Evolutionary conservation across 2,888 invertebrate genomes (phyloP), one percentile per base, ranked within the genome.

Genomic region (Drosophila buzzatii): DNA sequence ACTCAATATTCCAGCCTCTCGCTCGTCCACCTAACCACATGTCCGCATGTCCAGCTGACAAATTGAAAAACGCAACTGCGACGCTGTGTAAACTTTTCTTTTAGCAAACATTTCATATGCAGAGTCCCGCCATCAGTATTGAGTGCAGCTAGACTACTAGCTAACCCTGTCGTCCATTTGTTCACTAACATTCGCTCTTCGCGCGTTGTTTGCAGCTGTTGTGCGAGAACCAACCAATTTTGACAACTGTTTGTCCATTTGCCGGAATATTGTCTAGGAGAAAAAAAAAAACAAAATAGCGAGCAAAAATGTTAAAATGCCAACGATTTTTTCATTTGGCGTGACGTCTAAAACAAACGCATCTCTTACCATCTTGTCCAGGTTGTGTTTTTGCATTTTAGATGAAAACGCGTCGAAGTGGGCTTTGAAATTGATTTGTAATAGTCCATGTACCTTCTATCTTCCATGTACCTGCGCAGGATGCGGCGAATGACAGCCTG

Each of bases 401-500:
- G 80, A 84, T 89, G 88, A 86, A 83, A 76, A 76, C 81, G 80
- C 58, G 66, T 63, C 53, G 64, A 67, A 70, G 61, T 69, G 64
- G 59, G 57, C 69, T 77, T 81, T 51, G 27, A 76, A 82, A 86
- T 76, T 80, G 79, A 75, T 89, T 81, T 73, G 66, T 77, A 75
- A 85, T 81, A 62, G 77, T 74, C 53, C 23, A 9, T 66, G 59
- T 60, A 37, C 27, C 20, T 69, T 85, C 37, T 70, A 10, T 61
- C 37, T 58, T 37, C 20, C 18, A 27, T 27, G 27, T 23, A 10
- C 45, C 20, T 10, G 10, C 39, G 14, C 91, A 95, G 95, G 95
- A 95, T 79, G 76, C 76, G 20, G 94, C 94, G 2, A 93, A 93
- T 5, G 95, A 95, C 45, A 94, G 95, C 2, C 94, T 97, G 58